Conservation (phyloP, 2,113 vertebrate species). For the Alethe castanea region DNA sequence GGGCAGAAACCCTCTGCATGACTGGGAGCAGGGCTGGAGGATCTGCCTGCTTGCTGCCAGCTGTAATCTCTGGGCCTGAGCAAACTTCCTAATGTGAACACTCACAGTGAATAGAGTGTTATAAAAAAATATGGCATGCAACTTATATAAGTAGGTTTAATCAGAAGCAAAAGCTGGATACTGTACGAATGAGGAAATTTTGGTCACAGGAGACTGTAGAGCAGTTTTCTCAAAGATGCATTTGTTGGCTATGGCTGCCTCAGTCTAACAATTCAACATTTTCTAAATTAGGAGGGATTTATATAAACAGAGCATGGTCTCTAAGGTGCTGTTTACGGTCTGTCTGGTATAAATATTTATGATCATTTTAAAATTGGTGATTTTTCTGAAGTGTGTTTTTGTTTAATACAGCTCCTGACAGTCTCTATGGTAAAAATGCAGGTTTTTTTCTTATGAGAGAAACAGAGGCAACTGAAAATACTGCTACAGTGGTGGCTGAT, state of each 20-base stretch:
- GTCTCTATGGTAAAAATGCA: not conserved
- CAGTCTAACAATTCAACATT: not conserved
- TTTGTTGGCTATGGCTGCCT: not conserved
- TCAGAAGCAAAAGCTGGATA: not conserved
- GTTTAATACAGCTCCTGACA: not conserved
- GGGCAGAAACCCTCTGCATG: fast-evolving
- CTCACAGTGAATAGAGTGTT: not conserved
- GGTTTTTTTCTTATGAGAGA: not conserved
- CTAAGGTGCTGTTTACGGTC: not conserved
- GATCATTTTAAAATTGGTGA: not conserved
- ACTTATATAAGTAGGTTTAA: not conserved
- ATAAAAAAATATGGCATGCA: not conserved
- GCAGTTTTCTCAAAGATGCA: not conserved
- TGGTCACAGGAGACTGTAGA: not conserved
- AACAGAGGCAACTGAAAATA: not conserved
- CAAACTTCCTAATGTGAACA: not conserved
- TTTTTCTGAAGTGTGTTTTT: not conserved
- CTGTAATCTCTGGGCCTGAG: not conserved
- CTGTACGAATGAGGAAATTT: not conserved
- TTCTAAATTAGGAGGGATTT: not conserved
- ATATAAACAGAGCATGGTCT: not conserved
- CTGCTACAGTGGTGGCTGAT: not conserved
- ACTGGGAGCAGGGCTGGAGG: not conserved
- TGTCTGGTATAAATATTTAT: conserved; percentile 21
- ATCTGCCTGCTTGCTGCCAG: not conserved